These are phyloP conservation scores for Lemur catta DNA, from an alignment of 2,797 vertebrate genomes.

Conservation along the genomic window DNA sequence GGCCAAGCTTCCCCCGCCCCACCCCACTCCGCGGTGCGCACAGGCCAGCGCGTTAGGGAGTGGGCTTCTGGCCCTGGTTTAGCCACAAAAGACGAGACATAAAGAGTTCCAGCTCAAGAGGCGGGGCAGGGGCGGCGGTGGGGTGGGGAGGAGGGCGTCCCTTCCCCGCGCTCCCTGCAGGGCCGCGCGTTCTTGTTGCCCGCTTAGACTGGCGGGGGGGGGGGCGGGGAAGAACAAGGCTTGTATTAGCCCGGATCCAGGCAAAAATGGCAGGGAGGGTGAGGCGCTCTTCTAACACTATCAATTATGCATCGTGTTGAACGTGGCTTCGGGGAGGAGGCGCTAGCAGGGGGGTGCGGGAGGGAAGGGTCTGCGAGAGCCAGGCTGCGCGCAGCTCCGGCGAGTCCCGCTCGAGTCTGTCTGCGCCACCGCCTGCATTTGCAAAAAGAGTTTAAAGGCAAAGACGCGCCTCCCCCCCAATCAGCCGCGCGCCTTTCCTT, in stretches of 20 bases:
- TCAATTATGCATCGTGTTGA: conserved; percentile 79
- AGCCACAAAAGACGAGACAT: conserved; percentile 51
- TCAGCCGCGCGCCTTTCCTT: neutral
- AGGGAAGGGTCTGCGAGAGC: neutral
- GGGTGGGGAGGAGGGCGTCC: neutral
- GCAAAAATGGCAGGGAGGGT: conserved; percentile 60
- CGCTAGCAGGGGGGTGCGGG: neutral
- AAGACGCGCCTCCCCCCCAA: conserved; percentile 25
- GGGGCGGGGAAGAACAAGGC: neutral
- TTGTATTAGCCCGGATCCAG: conserved; percentile 47
- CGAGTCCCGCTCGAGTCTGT: neutral
- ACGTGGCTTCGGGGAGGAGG: conserved; percentile 60
- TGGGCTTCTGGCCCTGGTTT: neutral
- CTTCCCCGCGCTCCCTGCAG: neutral
- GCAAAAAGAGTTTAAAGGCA: conserved; percentile 62
- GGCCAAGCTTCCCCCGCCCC: neutral
- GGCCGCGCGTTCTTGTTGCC: neutral
- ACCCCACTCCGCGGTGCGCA: neutral
- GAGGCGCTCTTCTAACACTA: conserved; percentile 74
- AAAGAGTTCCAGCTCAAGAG: neutral
- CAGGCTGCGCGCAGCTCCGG: neutral
- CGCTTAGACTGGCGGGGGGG: neutral
- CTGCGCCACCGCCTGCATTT: neutral
- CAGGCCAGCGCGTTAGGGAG: too few species aligned
- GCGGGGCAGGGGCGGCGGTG: neutral